Percentiles rank a stretch among this genome's conserved stretches.
phyloP scores from a whole-genome alignment of 2,888 invertebrate genomes.

The Andricus curvator region DNA sequence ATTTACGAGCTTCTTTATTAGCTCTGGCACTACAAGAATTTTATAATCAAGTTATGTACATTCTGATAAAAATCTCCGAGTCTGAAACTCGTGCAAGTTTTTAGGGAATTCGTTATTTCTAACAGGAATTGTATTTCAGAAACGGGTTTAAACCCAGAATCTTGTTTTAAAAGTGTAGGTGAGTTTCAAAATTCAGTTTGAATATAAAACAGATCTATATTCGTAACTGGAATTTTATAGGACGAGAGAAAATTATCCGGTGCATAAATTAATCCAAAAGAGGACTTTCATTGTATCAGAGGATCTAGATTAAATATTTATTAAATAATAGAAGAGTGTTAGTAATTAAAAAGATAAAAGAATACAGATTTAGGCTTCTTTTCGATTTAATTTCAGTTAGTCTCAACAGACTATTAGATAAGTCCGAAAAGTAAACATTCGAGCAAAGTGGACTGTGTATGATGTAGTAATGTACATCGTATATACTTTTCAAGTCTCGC shows the following conservation, averaged over 20 bases:
- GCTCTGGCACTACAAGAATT: not conserved
- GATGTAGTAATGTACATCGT: not conserved
- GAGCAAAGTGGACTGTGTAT: constrained; percentile 10
- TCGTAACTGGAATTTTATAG: not conserved
- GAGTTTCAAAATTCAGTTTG: not conserved
- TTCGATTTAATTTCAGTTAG: constrained; percentile 1
- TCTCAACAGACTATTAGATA: constrained; percentile 35
- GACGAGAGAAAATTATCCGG: not conserved
- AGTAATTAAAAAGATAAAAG: not conserved
- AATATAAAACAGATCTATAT: not conserved
- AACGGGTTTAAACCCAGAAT: not conserved
- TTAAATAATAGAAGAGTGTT: not conserved
- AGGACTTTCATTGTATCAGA: not conserved
- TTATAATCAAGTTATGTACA: constrained; percentile 7
- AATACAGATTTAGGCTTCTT: not conserved
- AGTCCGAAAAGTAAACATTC: constrained; percentile 27
- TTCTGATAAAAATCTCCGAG: not conserved
- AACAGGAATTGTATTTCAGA: not conserved
- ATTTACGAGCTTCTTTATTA: not conserved
- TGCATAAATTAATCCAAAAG: not conserved
- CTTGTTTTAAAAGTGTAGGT: not conserved
- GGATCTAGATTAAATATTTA: not conserved
- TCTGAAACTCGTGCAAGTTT: not conserved
- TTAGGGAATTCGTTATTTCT: not conserved
- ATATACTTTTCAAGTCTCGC: constrained; percentile 19